A percentile compares a stretch with the other conserved stretches of the same genome.
Evolutionary conservation across 2,113 vertebrate genomes (phyloP).

Genomic region (Sprattus sprattus): DNA sequence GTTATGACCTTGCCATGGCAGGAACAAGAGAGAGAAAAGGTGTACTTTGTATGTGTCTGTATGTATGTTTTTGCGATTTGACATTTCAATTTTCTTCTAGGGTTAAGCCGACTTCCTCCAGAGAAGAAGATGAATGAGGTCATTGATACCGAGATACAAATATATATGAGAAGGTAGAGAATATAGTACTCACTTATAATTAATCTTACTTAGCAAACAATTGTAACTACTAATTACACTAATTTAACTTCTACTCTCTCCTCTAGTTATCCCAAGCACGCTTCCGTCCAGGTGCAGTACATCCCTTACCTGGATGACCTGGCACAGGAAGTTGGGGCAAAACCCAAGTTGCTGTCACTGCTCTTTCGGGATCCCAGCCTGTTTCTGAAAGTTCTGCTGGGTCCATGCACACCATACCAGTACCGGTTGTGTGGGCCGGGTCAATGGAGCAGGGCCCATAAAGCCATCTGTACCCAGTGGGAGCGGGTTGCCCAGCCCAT

Average conservation of each 20-base stretch:
- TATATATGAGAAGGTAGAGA: constrained; percentile 67
- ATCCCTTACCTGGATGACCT: constrained; percentile 79
- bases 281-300: constrained; percentile 55
- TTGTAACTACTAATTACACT: not conserved
- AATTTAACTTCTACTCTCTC: not conserved
- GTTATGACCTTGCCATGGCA: not conserved
- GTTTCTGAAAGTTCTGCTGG: constrained; percentile 77
- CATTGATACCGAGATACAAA: constrained; percentile 66
- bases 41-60: not conserved
- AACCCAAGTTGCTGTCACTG: constrained; percentile 71
- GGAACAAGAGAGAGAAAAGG: not conserved
- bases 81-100: constrained; percentile 54
- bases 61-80: not conserved
- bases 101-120: constrained; percentile 67
- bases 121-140: constrained; percentile 70
- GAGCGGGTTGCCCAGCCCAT: constrained; percentile 75
- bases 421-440: constrained; percentile 84
- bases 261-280: constrained; percentile 43
- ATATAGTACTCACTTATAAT: not conserved
- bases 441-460: constrained; percentile 80
- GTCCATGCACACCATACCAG: constrained; percentile 87
- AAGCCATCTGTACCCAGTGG: constrained; percentile 85
- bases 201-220: not conserved
- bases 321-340: constrained; percentile 70
- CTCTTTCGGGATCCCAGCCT: constrained; percentile 79